Evolutionary conservation across 1,140 invertebrate genomes (phyloP).

Genomic region (Nomia melanderi): DNA sequence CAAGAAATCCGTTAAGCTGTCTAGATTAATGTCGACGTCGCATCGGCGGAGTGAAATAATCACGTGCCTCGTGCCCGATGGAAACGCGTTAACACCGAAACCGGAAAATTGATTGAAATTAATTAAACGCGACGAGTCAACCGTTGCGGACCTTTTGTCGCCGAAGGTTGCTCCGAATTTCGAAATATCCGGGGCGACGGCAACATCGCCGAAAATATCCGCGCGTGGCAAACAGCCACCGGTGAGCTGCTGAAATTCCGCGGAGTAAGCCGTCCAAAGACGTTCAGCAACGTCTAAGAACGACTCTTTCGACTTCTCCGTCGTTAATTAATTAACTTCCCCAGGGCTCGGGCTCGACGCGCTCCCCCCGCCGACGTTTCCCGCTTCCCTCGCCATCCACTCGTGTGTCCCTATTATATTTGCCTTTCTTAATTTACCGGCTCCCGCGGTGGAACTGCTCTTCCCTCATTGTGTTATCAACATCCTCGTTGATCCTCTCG

Average conservation of each 20-base stretch:
- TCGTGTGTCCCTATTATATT: constrained; percentile 4
- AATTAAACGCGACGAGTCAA: background rate
- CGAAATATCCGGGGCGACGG: background rate
- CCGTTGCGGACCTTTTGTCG: background rate
- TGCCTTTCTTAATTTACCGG: background rate
- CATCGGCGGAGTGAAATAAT: too few species aligned
- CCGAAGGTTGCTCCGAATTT: background rate
- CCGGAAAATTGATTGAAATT: background rate
- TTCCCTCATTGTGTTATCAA: background rate
- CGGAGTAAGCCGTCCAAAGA: background rate
- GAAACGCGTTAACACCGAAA: background rate
- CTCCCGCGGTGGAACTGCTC: background rate
- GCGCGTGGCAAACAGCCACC: background rate
- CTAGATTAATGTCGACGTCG: too few species aligned
- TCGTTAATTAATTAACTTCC: constrained; percentile 14
- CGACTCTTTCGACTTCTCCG: background rate
- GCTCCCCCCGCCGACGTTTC: too few species aligned
- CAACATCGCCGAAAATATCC: background rate
- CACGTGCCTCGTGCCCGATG: too few species aligned
- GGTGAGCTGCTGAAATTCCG: background rate
- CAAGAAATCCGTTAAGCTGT: too few species aligned
- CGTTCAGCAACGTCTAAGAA: constrained; percentile 6
- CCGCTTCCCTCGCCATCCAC: background rate
- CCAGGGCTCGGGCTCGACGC: background rate
- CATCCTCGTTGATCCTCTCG: background rate